Percentiles rank a stretch among this genome's conserved stretches.
Conservation (phyloP, 2,888 invertebrate species). For the Zygaena filipendulae region DNA sequence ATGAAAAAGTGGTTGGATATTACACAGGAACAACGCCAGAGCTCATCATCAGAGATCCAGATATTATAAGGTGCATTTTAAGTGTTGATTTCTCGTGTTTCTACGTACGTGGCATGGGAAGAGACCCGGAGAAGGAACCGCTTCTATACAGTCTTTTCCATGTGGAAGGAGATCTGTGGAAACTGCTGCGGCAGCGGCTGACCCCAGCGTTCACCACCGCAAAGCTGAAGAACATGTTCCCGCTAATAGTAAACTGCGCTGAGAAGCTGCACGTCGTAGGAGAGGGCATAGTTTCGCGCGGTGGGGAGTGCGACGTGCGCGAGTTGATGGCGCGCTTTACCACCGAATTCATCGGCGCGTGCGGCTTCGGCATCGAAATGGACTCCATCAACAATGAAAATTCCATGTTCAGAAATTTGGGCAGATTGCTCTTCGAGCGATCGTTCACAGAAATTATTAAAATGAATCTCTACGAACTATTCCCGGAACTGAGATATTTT, state of each 20-base stretch:
- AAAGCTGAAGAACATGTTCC: constrained; percentile 46
- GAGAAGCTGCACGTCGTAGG: constrained; percentile 28
- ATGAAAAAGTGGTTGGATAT: constrained; percentile 41
- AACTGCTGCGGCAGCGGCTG: constrained; percentile 36
- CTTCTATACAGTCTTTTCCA: constrained; percentile 32
- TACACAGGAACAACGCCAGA: constrained; percentile 35
- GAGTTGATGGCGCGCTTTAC: constrained; percentile 33
- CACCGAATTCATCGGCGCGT: constrained; percentile 33
- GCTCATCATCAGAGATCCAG: constrained; percentile 36
- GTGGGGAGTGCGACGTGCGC: constrained; percentile 23
- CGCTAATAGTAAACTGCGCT: constrained; percentile 38
- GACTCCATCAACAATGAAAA: constrained; percentile 26
- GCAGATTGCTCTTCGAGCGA: constrained; percentile 24
- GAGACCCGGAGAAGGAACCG: constrained; percentile 28
- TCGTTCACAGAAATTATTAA: constrained; percentile 17
- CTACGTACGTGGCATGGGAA: constrained; percentile 30
- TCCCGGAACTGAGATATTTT: constrained; percentile 26
- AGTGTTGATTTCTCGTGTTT: constrained; percentile 35
- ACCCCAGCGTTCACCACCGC: constrained; percentile 44
- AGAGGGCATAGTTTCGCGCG: constrained; percentile 15
- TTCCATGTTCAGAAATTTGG: constrained; percentile 25
- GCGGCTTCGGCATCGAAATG: constrained; percentile 30
- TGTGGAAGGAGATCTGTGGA: constrained; percentile 43
- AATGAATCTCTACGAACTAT: constrained; percentile 25
- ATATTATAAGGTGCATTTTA: constrained; percentile 30